Evolutionary conservation across 2,797 vertebrate genomes (phyloP).

Genomic region (Brachyrhaphis roseni): DNA sequence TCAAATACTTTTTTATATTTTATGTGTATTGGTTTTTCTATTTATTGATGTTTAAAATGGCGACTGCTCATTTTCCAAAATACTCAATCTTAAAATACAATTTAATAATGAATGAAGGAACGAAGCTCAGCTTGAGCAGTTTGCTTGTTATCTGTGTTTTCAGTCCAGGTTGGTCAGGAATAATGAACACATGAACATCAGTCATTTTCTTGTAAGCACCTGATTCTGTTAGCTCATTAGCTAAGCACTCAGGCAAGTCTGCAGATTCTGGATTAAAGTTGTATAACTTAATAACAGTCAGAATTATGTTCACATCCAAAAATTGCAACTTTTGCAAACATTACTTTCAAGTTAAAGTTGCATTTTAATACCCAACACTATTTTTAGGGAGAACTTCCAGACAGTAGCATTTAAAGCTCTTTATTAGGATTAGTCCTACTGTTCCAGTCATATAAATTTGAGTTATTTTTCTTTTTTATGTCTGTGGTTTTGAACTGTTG

Average conservation of each 20-base stretch:
- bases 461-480: neutral
- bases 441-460: neutral
- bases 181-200: neutral
- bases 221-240: neutral
- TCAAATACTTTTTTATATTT: neutral
- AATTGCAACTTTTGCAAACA: neutral
- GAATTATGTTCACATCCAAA: neutral
- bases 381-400: neutral
- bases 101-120: neutral
- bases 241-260: neutral
- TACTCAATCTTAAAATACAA: neutral
- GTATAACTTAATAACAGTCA: neutral
- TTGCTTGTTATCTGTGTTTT: no score
- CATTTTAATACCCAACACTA: neutral
- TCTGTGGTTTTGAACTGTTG: neutral
- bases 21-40: neutral
- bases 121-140: neutral
- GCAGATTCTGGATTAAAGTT: neutral
- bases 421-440: neutral
- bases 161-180: neutral
- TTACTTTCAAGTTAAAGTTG: neutral
- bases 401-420: neutral
- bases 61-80: neutral
- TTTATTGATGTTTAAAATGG: neutral
- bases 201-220: neutral